phyloP scores from a whole-genome alignment of 1,140 invertebrate species.

The Rhizoglyphus robini region DNA sequence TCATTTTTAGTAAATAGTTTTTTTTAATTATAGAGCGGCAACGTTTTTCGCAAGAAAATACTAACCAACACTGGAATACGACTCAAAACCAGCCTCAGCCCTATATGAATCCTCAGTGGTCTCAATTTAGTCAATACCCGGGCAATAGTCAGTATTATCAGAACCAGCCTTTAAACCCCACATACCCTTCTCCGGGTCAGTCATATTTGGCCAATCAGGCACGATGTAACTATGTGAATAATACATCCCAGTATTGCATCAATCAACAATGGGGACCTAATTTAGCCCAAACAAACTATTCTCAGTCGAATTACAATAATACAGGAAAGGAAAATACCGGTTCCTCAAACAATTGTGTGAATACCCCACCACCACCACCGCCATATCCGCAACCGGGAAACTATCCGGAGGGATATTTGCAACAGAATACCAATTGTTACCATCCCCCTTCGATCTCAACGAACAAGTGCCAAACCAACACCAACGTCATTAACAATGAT shows the following conservation, averaged over 20 bases:
- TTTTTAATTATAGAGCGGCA: too few relatives aligned
- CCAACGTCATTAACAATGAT: neutral
- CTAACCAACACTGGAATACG: slow-evolving; percentile 24
- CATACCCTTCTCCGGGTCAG: too few relatives aligned
- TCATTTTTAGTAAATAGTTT: too few relatives aligned
- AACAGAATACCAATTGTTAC: too few relatives aligned
- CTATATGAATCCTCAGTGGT: neutral
- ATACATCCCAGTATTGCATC: slow-evolving; percentile 13
- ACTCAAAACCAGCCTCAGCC: neutral
- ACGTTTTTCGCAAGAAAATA: too few relatives aligned
- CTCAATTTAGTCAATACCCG: slow-evolving; percentile 11
- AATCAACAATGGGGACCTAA: slow-evolving; percentile 32
- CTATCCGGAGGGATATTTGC: too few relatives aligned
- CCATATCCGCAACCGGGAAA: slow-evolving; percentile 2
- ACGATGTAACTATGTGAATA: neutral
- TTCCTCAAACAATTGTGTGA: slow-evolving; percentile 47
- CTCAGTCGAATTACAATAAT: slow-evolving; percentile 54
- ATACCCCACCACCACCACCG: neutral
- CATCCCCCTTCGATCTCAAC: too few relatives aligned
- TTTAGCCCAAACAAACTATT: slow-evolving; percentile 56
- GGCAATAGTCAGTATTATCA: slow-evolving; percentile 11
- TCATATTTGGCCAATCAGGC: too few relatives aligned
- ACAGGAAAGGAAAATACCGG: slow-evolving; percentile 80
- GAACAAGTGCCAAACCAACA: neutral
- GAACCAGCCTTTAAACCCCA: too few relatives aligned